Evolutionary conservation across 2,797 vertebrate genomes (phyloP), one percentile per base, ranked within the genome.

Genomic region (Sternotherus odoratus): DNA sequence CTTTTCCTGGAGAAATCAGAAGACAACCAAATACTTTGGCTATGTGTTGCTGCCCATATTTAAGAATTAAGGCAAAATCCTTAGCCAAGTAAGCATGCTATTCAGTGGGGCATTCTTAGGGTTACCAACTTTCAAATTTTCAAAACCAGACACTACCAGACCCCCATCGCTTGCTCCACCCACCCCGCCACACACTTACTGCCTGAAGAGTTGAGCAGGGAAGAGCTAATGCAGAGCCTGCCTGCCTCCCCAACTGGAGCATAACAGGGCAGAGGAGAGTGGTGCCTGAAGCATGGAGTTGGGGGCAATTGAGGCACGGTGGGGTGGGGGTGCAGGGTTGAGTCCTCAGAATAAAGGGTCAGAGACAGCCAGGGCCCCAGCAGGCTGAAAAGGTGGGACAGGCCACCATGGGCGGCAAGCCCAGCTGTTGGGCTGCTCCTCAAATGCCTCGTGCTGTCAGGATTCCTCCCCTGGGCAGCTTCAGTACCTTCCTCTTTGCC

Each of bases 61-160:
- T 93, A 90, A 94, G 57, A 72, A 88, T 80, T 39, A 36, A 86
- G 85, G 75, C 43, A 77, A 90, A 95, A 8, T 49, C 66, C 51
- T 77, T 85, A 85, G 46, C 23, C 72, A 82, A 89, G 74, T 91
- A 92, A 50, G 36, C 5, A 80, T 8, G 30, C 30, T 51, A 56
- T 54, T 63, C 60, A n/a, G 4, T 63, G 33, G 60, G 33, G 12
- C 28, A 60, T 23, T 53, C 21, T 53, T 66, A 36, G n/a, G 33
- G 9, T 66, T 23, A n/a, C 63, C 63, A 66, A 36, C 9, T 21
- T 66, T 66, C 57, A 30, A 60, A 60, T 30, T 60, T 60, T 21
- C 17, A 66, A 36, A 66, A 66, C 19, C n/a, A n/a, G n/a, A 63
- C 17, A 63, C 60, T 63, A n/a, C 60, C 10, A 33, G 60, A 8